A percentile compares a stretch with the other conserved stretches of the same genome.
Conservation (phyloP, 2,797 vertebrate species). For the Alectoris magna region DNA sequence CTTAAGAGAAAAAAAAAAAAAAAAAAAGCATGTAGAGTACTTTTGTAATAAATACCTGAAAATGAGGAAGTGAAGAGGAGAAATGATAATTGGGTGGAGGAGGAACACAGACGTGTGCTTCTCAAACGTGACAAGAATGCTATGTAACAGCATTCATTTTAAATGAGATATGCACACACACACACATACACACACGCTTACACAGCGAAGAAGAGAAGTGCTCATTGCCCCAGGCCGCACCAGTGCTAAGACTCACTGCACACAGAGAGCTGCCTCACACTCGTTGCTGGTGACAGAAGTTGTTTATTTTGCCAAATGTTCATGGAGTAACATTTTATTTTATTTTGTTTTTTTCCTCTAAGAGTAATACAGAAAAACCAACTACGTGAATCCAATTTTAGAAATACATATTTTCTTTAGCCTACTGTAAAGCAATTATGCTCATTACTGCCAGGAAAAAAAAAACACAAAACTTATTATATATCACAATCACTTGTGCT, state of each 20-base stretch:
- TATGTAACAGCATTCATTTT: neutral
- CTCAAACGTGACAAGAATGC: neutral
- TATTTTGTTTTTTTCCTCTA: neutral
- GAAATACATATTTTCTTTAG: neutral
- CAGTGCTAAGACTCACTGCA: neutral
- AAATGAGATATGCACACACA: rapidly evolving
- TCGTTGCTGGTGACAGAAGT: neutral
- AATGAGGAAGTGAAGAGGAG: neutral
- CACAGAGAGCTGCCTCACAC: neutral
- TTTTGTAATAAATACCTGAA: neutral
- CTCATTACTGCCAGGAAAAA: neutral
- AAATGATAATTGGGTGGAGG: neutral
- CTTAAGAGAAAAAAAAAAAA: rapidly evolving
- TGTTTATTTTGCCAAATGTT: neutral
- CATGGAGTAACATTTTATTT: constrained; percentile 13
- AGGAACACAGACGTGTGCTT: neutral
- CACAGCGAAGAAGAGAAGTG: neutral
- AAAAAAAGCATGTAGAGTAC: neutral
- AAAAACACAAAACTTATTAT: neutral
- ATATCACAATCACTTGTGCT: neutral
- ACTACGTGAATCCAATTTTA: neutral
- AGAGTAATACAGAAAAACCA: neutral
- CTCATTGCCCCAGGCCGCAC: neutral
- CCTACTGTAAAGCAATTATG: neutral
- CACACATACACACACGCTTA: neutral